Evolutionary conservation across 2,888 invertebrate species (phyloP), one percentile per base, ranked within the genome.

Genomic region (Cryptus armator): DNA sequence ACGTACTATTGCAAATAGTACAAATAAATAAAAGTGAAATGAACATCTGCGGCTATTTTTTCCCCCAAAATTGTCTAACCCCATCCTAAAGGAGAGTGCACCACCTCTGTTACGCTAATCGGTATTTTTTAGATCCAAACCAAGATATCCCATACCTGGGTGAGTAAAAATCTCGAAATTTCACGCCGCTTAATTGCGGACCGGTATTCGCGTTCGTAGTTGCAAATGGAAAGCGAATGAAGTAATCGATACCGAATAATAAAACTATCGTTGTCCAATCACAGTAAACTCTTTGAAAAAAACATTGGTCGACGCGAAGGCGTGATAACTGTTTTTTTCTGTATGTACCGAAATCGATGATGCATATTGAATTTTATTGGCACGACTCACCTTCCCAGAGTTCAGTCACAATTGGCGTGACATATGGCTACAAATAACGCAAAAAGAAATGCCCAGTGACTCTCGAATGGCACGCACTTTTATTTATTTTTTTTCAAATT

Each of bases 341-440:
- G 14, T 29, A 29, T 14, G 29, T 14, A 14, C 12, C 59, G 29
- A 59, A 32, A 32, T 59, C 59, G 29, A 59, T 29, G 59, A 59
- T 14, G 59, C 59, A 59, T 59, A 59, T 32, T n/a, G 59, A 59
- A 59, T 59, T 59, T 59, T 24, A 59, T 32, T 59, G 59, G 29
- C 6, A n/a, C 59, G 32, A 29, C 32, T 59, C 32, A 14, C 59
- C 14, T 59, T 59, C 32, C 14, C 59, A 29, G 59, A 29, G 14
- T 59, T 59, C 59, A 4, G 32, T n/a, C 14, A 29, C 59, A 14
- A 32, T 59, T 59, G 29, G 29, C 29, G 59, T 29, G 12, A 29
- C 24, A 14, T 24, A 24, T 32, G 59, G 5, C 32, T 32, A 14
- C 24, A 29, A 6, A 29, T 29, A 32, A 29, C 32, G 59, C 5